Base-by-base conservation (phyloP, 2,113 vertebrate genomes). In the Struthio camelus region DNA sequence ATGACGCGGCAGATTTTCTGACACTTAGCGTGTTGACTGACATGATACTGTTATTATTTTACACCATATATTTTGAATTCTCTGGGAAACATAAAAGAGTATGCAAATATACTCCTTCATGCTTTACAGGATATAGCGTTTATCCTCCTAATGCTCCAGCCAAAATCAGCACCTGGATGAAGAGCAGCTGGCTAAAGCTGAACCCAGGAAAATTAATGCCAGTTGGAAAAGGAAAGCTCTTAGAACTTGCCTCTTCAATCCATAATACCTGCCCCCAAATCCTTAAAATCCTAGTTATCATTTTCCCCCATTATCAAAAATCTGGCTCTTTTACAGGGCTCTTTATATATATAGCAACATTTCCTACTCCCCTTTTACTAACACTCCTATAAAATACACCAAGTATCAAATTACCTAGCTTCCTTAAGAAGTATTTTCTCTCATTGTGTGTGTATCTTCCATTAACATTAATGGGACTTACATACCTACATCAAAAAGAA, bases 111-210 rank as follows among this genome's bases (percentile, higher is more conserved):
- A 95, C 94, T 97, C 62, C 87, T 97, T 94, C 93, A 96, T 85
- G 94, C 54, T 95, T 94, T 93, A 95, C 93, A 95, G 96, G 96
- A 97, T 95, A 97, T 95, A 96, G 71, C 91, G 0, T 94, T 94
- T 96, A 96, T 97, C 71, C 81, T 95, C 71, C 89, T n/a, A 85
- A 40, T 44, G 53, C 38, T 94, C 71, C 61, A 97, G 96, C 94
- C 97, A 97, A 97, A 97, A 96, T 78, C 94, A 95, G 93, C 95
- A 97, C 95, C 93, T 97, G 97, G 89, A 88, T 97, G 79, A 95
- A 96, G 80, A 97, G 91, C 97, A 95, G 93, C 84, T 96, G 95
- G 87, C 79, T 95, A 85, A 94, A 95, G 93, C 96, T 93, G 76
- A 95, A 94, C 94, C 87, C 85, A 87, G 91, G 85, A 93, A 95